A percentile compares a stretch with the other conserved stretches of the same genome.
These are phyloP conservation scores for Pseudachorutes palmiensis DNA, from an alignment of 1,140 invertebrate species.

Conservation along the genomic window DNA sequence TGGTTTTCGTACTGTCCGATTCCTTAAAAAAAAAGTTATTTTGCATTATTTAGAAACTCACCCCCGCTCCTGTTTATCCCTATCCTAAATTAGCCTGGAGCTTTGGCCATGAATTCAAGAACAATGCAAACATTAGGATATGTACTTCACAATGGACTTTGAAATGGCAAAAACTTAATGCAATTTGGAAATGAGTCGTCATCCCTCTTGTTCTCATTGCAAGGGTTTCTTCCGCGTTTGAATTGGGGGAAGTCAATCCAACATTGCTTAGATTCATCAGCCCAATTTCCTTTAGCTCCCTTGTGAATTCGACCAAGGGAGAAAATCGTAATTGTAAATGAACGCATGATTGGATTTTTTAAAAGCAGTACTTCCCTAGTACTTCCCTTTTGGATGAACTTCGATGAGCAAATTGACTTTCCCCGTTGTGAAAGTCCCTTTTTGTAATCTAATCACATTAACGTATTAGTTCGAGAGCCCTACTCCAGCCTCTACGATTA, in stretches of 20 bases:
- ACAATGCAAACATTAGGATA: not conserved
- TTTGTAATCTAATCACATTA: constrained; percentile 9
- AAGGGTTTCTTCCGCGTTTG: too few relatives aligned
- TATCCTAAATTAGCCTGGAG: not conserved
- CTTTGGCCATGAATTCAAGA: not conserved
- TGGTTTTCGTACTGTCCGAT: constrained; percentile 91
- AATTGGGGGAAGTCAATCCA: not conserved
- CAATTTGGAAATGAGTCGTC: not conserved
- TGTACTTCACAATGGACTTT: not conserved
- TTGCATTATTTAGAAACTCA: not conserved
- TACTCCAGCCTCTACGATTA: not conserved
- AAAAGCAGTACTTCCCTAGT: not conserved
- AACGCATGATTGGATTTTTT: constrained; percentile 15
- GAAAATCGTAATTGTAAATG: constrained; percentile 3
- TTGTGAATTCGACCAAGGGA: not conserved
- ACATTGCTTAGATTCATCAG: constrained; percentile 10
- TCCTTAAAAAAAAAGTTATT: constrained; percentile 55
- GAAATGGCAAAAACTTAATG: not conserved
- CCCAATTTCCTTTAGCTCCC: constrained; percentile 7
- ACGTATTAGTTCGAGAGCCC: constrained; percentile 9
- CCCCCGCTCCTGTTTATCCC: not conserved
- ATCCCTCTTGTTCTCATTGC: not conserved
- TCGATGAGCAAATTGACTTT: constrained; percentile 12
- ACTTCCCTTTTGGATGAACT: not conserved
- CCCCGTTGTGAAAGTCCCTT: not conserved